phyloP scores from a whole-genome alignment of 2,888 invertebrate species.

The Neocrepidodera transversa region DNA sequence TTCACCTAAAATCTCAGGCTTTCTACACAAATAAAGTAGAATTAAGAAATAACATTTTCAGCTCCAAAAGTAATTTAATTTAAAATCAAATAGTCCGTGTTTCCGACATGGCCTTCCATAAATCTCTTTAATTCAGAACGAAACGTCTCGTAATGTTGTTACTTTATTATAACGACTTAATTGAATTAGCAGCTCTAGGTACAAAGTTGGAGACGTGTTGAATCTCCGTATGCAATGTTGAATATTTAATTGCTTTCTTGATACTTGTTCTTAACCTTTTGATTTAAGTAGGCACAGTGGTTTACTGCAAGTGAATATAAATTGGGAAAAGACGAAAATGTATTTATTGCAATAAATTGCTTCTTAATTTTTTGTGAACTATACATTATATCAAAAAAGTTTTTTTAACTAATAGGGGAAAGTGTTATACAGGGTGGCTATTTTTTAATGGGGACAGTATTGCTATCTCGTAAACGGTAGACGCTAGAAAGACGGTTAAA shows the following conservation, averaged over 20 bases:
- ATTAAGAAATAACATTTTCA: conserved; percentile 15
- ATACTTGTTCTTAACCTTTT: conserved; percentile 10
- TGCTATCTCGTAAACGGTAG: no score
- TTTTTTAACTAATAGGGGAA: no score
- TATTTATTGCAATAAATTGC: no score
- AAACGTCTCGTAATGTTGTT: conserved; percentile 20
- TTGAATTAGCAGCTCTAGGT: conserved; percentile 22
- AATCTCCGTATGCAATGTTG: conserved; percentile 17
- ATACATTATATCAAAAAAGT: no score
- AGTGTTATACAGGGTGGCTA: no score
- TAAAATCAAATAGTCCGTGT: conserved; percentile 17
- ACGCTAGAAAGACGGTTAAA: no score
- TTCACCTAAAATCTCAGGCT: no score
- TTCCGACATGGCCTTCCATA: conserved; percentile 14
- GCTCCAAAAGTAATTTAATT: conserved; percentile 18
- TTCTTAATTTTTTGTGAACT: no score
- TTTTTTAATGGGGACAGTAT: no score
- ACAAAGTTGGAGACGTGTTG: conserved; percentile 15
- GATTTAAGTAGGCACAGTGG: conserved; percentile 5
- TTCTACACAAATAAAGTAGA: neutral
- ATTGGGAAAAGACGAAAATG: no score
- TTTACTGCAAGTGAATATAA: neutral
- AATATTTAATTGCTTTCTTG: conserved; percentile 23
- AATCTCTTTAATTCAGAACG: conserved; percentile 21
- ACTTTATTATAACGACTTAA: conserved; percentile 18